Evolutionary conservation across 2,113 vertebrate species (phyloP).

Genomic region (Atlantisia rogersi): DNA sequence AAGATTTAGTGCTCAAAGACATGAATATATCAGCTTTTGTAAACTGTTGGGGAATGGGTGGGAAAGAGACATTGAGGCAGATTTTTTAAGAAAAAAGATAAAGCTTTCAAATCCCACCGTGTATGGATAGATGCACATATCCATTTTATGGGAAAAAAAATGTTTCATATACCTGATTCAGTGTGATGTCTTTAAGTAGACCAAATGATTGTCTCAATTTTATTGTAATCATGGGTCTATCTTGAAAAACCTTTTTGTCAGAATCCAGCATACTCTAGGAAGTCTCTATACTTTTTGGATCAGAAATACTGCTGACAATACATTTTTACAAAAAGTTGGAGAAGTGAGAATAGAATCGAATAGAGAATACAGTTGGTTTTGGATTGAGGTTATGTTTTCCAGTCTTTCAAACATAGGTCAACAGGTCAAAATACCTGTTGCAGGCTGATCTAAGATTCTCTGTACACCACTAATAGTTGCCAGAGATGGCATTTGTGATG

Average conservation of each 20-base stretch:
- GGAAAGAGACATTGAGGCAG: background rate
- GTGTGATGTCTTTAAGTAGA: background rate
- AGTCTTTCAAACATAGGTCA: accelerated
- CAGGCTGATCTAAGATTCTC: background rate
- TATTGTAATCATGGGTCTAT: background rate
- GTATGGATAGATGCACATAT: background rate
- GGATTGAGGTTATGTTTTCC: background rate
- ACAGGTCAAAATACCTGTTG: background rate
- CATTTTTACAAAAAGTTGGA: background rate
- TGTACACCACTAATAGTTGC: background rate
- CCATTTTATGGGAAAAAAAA: background rate
- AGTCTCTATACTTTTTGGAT: background rate
- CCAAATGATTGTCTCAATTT: background rate
- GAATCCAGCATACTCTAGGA: background rate
- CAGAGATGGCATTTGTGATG: background rate
- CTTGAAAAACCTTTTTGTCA: background rate
- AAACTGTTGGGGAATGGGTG: background rate
- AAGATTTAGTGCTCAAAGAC: background rate
- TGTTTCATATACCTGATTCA: background rate
- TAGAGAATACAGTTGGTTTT: background rate
- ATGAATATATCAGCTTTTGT: background rate
- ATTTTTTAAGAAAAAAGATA: background rate
- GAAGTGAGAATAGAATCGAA: background rate
- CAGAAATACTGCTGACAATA: background rate
- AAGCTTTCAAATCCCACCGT: background rate